A percentile compares a stretch with the other conserved stretches of the same genome.
phyloP scores from a whole-genome alignment of 2,113 vertebrate genomes.

The Apus apus region DNA sequence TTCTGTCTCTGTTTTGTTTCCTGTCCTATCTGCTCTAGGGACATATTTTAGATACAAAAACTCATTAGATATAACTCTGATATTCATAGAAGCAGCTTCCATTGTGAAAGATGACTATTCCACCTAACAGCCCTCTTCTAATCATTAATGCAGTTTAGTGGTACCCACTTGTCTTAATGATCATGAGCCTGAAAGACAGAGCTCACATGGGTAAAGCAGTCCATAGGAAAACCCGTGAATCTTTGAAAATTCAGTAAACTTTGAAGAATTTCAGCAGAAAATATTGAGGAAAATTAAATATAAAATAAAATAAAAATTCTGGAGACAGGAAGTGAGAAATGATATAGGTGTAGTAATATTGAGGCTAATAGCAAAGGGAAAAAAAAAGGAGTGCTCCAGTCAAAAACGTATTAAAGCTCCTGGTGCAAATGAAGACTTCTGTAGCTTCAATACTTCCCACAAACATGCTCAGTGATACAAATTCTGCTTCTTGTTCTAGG shows the following conservation, averaged over 20 bases:
- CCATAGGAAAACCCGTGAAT: neutral
- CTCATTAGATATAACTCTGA: neutral
- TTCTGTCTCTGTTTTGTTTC: too few relatives aligned
- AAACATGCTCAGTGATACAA: neutral
- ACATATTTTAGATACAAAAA: neutral
- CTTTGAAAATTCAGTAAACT: neutral
- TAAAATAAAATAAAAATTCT: neutral
- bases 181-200: neutral
- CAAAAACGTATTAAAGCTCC: neutral
- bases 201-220: neutral
- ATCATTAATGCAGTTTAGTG: neutral
- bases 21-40: too few relatives aligned
- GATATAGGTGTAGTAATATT: neutral
- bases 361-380: neutral
- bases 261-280: neutral
- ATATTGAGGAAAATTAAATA: neutral
- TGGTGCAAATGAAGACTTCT: neutral
- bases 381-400: neutral
- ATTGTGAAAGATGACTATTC: neutral
- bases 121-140: neutral
- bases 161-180: neutral
- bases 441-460: neutral
- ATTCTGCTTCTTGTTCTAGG: neutral
- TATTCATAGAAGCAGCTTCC: neutral
- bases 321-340: neutral